These are phyloP conservation scores for Thryonomys swinderianus DNA, from an alignment of 2,113 vertebrate genomes.

Conservation along the genomic window DNA sequence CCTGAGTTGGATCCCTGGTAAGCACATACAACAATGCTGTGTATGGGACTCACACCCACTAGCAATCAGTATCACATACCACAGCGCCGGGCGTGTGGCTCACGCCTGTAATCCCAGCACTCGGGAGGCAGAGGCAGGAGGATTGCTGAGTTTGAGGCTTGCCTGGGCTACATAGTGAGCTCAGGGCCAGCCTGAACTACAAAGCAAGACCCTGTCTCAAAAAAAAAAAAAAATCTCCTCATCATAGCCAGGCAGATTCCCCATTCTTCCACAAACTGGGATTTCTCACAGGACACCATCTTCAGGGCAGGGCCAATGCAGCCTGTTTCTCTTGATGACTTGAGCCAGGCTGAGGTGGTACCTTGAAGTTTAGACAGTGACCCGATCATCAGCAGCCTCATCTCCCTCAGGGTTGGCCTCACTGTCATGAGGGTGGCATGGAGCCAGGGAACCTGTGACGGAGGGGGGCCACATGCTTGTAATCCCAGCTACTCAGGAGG, in stretches of 20 bases:
- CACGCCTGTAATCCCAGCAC: no score
- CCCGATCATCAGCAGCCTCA: neutral
- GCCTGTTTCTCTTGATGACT: neutral
- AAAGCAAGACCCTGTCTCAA: no score
- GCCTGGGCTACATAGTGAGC: no score
- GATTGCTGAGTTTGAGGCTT: no score
- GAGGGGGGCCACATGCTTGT: neutral
- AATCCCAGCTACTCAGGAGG: neutral
- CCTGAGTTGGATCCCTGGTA: no score
- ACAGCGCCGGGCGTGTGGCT: no score
- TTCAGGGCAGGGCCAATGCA: neutral
- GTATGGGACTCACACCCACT: no score
- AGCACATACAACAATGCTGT: no score
- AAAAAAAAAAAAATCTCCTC: no score
- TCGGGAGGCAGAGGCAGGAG: no score
- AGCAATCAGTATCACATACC: no score
- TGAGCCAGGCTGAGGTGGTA: neutral
- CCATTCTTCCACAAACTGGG: neutral
- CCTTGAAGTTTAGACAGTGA: neutral
- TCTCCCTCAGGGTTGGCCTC: neutral
- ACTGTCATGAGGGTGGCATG: neutral
- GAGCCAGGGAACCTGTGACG: neutral
- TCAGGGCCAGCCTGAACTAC: no score
- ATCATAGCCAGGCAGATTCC: neutral
- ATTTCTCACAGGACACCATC: conserved; percentile 2